Evolutionary conservation across 2,888 invertebrate genomes (phyloP).

Genomic region (Lasioglossum vierecki): DNA sequence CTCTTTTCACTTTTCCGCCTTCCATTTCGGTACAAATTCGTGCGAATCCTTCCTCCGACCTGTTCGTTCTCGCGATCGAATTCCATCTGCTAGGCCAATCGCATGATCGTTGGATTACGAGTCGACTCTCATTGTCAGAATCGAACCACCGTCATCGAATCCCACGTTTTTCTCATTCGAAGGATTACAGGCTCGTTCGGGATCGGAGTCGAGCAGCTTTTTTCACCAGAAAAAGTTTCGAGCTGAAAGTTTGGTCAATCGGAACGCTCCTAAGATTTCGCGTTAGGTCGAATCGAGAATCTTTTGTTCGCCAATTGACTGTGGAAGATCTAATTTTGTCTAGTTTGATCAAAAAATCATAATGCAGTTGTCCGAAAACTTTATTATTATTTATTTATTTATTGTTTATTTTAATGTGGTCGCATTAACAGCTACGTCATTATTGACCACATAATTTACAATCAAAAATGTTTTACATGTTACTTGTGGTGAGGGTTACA

Average conservation of each 20-base stretch:
- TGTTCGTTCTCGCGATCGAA: conserved; percentile 54
- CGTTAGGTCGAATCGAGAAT: too few species aligned
- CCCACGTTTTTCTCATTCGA: conserved; percentile 24
- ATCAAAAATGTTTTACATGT: too few species aligned
- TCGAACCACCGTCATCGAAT: conserved; percentile 31
- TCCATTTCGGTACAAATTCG: conserved; percentile 33
- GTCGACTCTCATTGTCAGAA: conserved; percentile 37
- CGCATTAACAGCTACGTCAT: too few species aligned
- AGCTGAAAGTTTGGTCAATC: background rate
- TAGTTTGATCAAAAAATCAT: too few species aligned
- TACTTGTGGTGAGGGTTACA: too few species aligned
- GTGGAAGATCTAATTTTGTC: too few species aligned
- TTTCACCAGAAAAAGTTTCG: background rate
- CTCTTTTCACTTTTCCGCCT: conserved; percentile 4
- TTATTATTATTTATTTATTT: too few species aligned
- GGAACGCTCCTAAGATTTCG: too few species aligned
- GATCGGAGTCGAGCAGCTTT: background rate
- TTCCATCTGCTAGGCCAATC: conserved; percentile 55
- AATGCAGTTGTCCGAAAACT: too few species aligned
- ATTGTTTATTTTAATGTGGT: too few species aligned
- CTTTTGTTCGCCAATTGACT: too few species aligned
- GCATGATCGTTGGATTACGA: conserved; percentile 55
- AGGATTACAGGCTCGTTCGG: conserved; percentile 24
- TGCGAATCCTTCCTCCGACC: conserved; percentile 44
- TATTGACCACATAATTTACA: too few species aligned